Evolutionary conservation across 2,113 vertebrate genomes (phyloP), one percentile per base, ranked within the genome.

Genomic region (Albula glossodonta): DNA sequence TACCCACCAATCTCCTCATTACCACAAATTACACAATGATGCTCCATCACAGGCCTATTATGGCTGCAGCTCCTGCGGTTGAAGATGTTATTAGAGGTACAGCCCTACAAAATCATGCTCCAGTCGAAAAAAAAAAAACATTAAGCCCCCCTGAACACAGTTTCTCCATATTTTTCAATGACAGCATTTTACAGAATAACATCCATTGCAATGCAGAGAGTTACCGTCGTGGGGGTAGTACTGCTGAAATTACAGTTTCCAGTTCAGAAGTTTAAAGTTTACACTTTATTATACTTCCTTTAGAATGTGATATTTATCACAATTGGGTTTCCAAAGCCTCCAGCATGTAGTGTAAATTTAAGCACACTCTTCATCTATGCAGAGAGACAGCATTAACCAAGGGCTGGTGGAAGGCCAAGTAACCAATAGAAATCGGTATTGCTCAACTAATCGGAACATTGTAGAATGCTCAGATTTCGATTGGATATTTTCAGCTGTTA

Each of bases 1-100:
- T 53, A 51, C 51, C 84, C 51, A 49, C 56, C 78, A 85, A 85
- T 63, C 78, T 80, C 78, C n/a, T 85, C 78, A 85, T 80, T 85
- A 85, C 53, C 53, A 51, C 84, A 78, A 85, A 85, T 80, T 60
- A 85, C 78, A 81, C 25, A 85, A 81, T 81, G 53, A 66, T 51
- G 53, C 78, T 81, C 80, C 49, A 66, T 50, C 49, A n/a, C 52
- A 13, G 78, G 84, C 78, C 15, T 51, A 66, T 80, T 13, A 22
- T 51, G 84, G 11, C 12, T 49, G 31, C 4, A 5, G 15, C 13
- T 0, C 41, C 41, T 48, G 78, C n/a, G 22, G n/a, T 8, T 74
- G 25, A 41, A 51, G 83, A 12, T 5, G 74, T 49, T 31, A 31
- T 74, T 74, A 2, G 9, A 74, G n/a, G 22, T 10, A 74, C 70